Conservation (phyloP, 2,888 invertebrate genomes). For the Blera fallax region DNA sequence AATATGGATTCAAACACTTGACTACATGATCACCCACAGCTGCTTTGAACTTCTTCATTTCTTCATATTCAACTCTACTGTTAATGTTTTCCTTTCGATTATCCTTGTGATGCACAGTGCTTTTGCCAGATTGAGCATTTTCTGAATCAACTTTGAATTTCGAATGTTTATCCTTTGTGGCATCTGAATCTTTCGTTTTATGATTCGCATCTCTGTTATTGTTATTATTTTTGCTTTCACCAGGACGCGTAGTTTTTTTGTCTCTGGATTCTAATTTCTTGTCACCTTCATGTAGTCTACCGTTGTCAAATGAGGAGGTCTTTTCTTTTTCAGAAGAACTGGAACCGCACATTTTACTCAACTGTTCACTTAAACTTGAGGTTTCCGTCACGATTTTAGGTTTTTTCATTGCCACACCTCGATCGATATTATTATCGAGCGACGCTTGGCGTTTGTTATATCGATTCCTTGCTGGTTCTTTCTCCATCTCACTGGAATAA, state of each 20-base stretch:
- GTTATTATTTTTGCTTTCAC: neutral
- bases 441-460: constrained; percentile 19
- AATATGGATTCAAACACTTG: constrained; percentile 78
- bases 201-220: neutral
- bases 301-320: neutral
- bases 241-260: neutral
- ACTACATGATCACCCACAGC: constrained; percentile 74
- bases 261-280: neutral
- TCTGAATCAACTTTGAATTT: neutral
- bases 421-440: neutral
- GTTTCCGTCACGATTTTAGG: neutral
- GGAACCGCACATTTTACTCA: constrained; percentile 1
- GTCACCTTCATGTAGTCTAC: neutral
- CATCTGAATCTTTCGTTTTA: neutral
- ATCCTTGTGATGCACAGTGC: neutral
- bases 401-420: neutral
- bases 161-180: neutral
- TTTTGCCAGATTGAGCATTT: neutral
- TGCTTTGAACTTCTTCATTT: constrained; percentile 52
- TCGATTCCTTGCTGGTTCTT: neutral
- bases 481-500: neutral
- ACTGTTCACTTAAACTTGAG: constrained; percentile 21
- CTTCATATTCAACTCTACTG: constrained; percentile 13
- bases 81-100: neutral
- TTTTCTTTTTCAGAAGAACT: neutral